These are phyloP conservation scores for Idris sp. DNA, from an alignment of 1,140 invertebrate species.

Conservation along the genomic window DNA sequence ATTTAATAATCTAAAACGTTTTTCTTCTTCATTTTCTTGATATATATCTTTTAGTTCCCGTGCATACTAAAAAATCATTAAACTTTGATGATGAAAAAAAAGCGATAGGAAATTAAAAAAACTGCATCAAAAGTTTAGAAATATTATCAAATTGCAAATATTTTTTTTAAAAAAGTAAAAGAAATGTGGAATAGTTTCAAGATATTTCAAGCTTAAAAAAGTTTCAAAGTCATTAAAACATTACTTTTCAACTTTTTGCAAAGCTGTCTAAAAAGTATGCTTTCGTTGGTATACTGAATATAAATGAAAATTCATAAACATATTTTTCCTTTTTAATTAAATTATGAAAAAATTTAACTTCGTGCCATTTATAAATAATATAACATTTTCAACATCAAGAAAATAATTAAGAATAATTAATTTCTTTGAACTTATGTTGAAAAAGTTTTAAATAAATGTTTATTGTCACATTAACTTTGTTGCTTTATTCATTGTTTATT, in stretches of 20 bases:
- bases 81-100: neutral
- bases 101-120: slow-evolving; percentile 3
- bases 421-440: too few species aligned
- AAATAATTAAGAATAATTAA: too few species aligned
- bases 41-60: too few species aligned
- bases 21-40: too few species aligned
- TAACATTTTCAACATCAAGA: too few species aligned
- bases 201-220: slow-evolving; percentile 21
- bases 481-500: too few species aligned
- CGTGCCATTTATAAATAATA: too few species aligned
- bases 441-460: too few species aligned
- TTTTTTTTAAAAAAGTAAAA: slow-evolving; percentile 8
- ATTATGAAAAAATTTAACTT: too few species aligned
- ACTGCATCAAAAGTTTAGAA: slow-evolving; percentile 2
- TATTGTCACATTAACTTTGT: too few species aligned
- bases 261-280: slow-evolving; percentile 13
- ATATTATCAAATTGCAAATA: slow-evolving; percentile 18
- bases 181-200: slow-evolving; percentile 5
- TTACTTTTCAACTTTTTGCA: slow-evolving; percentile 19
- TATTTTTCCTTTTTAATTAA: too few species aligned
- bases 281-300: slow-evolving; percentile 10
- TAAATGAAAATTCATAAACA: slow-evolving; percentile 10
- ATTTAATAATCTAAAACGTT: too few species aligned
- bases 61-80: slow-evolving; percentile 2
- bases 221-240: slow-evolving; percentile 24